Evolutionary conservation across 2,888 invertebrate genomes (phyloP), one percentile per base, ranked within the genome.

Genomic region (Heliconius hortense): DNA sequence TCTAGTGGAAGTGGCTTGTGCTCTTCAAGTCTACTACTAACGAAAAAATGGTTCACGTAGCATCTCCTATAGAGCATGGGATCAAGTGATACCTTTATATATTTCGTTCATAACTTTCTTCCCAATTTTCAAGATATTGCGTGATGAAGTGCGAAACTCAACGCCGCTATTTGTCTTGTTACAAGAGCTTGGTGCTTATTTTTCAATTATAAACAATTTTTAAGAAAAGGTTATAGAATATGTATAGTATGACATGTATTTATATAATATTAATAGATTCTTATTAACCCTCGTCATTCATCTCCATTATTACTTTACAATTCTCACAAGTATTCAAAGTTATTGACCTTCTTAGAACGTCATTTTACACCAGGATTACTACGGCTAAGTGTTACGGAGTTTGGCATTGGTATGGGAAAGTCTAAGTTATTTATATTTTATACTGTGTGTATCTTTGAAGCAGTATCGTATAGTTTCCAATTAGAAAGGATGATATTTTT

Each of bases 291-390:
- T 21, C n/a, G n/a, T 21, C 31, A 11, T 64, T 35, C 35, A 4
- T n/a, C 35, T 39, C 35, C 7, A n/a, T 39, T 64, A 39, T 31
- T 39, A 64, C 64, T 39, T 53, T 53, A 53, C 21, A 53, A 7
- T 53, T 64, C 39, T n/a, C 24, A 39, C 13, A 24, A 39, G 39
- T 15, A 39, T 39, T 64, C 35, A 35, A 64, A 39, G 64, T 64
- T 39, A 64, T 39, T 64, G 64, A 39, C n/a, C 64, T 64, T 64
- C 64, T 64, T 39, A 64, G 35, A 64, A 64, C n/a, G 64, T 39
- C n/a, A 39, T 64, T 64, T 39, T n/a, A 64, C 35, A n/a, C 35
- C 21, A 35, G 64, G 64, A 64, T 39, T 39, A 64, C 13, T 64
- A 64, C 64, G 24, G 39, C 64, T 64, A 31, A 64, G 64, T 64